Percentiles rank a stretch among this genome's conserved stretches.
Conservation (phyloP, 2,888 invertebrate species). For the Scaptomyza polygonia region DNA sequence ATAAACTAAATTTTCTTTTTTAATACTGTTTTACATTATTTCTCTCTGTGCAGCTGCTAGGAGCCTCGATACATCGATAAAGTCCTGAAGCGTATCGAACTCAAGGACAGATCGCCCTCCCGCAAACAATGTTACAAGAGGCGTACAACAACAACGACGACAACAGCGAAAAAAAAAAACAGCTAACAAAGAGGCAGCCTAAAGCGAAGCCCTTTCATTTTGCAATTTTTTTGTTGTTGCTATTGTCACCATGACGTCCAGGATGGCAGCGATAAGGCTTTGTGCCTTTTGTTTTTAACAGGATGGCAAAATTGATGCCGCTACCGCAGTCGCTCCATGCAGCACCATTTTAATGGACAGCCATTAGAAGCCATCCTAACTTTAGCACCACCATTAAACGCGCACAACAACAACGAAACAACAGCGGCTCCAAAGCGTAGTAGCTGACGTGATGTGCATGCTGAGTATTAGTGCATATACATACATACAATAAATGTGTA, state of each 20-base stretch:
- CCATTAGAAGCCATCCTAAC: conserved; percentile 29
- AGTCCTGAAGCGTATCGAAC: conserved; percentile 53
- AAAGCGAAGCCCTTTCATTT: conserved; percentile 58
- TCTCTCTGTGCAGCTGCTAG: neutral
- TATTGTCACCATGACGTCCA: conserved; percentile 37
- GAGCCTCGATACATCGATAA: neutral
- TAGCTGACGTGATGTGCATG: conserved; percentile 26
- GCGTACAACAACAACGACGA: conserved; percentile 20
- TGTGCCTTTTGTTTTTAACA: conserved; percentile 53
- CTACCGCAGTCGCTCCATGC: conserved; percentile 9
- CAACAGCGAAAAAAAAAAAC: no score
- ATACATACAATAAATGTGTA: neutral
- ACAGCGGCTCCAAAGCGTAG: conserved; percentile 10
- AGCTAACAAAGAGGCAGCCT: conserved; percentile 3
- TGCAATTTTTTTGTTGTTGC: conserved; percentile 35
- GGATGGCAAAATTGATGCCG: conserved; percentile 16
- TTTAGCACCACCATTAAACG: conserved; percentile 28
- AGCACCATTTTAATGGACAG: conserved; percentile 28
- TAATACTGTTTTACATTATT: neutral
- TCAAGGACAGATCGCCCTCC: conserved; percentile 50
- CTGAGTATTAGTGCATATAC: conserved; percentile 6
- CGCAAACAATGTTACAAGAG: conserved; percentile 51
- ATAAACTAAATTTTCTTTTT: neutral
- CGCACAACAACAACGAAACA: conserved; percentile 1
- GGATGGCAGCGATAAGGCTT: conserved; percentile 49